A percentile compares a stretch with the other conserved stretches of the same genome.
Evolutionary conservation across 2,113 vertebrate species (phyloP).

Genomic region (Notiomystis cincta): DNA sequence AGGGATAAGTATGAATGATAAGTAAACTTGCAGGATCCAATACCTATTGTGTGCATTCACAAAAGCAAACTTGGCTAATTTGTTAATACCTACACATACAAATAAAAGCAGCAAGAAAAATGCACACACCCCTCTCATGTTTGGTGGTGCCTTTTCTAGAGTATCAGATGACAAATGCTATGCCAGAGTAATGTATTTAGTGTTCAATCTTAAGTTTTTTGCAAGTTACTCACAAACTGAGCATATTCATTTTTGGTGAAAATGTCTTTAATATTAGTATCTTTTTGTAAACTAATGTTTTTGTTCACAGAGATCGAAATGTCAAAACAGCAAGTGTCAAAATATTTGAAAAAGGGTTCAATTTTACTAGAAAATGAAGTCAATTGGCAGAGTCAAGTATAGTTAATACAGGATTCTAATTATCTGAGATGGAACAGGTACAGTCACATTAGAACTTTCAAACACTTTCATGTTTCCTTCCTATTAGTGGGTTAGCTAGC

Average conservation of each 20-base stretch:
- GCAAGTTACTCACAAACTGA: slow-evolving; percentile 12
- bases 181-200: not conserved
- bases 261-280: slow-evolving; percentile 28
- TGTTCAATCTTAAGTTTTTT: not conserved
- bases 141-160: not conserved
- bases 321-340: slow-evolving; percentile 41
- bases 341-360: slow-evolving; percentile 39
- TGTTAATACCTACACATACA: not conserved
- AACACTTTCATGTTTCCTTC: not conserved
- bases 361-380: slow-evolving; percentile 16
- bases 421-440: not conserved
- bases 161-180: not conserved
- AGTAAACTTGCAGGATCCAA: not conserved
- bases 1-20: not conserved
- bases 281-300: not conserved
- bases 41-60: not conserved
- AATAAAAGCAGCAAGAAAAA: not conserved
- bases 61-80: not conserved
- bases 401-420: not conserved
- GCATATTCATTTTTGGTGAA: slow-evolving; percentile 6
- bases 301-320: not conserved
- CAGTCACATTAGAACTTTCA: not conserved
- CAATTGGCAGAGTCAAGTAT: not conserved
- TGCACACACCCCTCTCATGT: not conserved
- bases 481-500: not conserved